phyloP scores from a whole-genome alignment of 2,797 vertebrate species.

The Triplophysa yarkandensis region DNA sequence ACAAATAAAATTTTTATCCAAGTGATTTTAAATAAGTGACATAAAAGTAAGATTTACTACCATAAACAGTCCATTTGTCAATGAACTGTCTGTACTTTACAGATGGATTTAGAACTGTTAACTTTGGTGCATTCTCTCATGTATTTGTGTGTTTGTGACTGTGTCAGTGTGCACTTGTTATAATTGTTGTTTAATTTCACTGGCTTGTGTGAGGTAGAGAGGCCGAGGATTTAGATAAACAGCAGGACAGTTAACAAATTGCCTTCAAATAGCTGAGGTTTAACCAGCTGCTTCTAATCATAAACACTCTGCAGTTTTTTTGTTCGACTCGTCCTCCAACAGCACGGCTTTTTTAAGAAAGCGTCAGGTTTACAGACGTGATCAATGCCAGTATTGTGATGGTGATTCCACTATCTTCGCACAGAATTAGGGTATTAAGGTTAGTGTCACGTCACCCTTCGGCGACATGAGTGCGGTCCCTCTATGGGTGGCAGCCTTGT shows the following conservation, averaged over 20 bases:
- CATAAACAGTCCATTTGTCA: no score
- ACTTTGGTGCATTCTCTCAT: background rate
- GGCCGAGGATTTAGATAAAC: constrained; percentile 73
- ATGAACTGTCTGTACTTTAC: background rate
- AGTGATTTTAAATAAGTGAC: no score
- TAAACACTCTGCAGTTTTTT: constrained; percentile 53
- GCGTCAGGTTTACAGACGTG: background rate
- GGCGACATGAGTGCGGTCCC: background rate
- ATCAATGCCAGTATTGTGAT: background rate
- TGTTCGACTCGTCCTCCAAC: constrained; percentile 11
- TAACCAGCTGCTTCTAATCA: constrained; percentile 79
- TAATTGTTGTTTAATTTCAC: constrained; percentile 72
- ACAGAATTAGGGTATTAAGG: constrained; percentile 9
- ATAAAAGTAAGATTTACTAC: no score
- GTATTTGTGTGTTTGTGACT: constrained; percentile 26
- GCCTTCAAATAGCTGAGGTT: constrained; percentile 75
- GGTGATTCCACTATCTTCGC: background rate
- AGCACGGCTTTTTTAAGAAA: constrained; percentile 1
- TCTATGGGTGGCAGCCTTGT: constrained; percentile 47
- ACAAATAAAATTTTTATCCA: no score
- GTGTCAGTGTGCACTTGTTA: constrained; percentile 37
- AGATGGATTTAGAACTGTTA: background rate
- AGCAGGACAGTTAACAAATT: constrained; percentile 76
- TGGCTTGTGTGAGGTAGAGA: constrained; percentile 68
- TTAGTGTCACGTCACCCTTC: background rate